Percentiles rank a stretch among this genome's conserved stretches.
Evolutionary conservation across 2,797 vertebrate species (phyloP).

Genomic region (Aldrovandia affinis): DNA sequence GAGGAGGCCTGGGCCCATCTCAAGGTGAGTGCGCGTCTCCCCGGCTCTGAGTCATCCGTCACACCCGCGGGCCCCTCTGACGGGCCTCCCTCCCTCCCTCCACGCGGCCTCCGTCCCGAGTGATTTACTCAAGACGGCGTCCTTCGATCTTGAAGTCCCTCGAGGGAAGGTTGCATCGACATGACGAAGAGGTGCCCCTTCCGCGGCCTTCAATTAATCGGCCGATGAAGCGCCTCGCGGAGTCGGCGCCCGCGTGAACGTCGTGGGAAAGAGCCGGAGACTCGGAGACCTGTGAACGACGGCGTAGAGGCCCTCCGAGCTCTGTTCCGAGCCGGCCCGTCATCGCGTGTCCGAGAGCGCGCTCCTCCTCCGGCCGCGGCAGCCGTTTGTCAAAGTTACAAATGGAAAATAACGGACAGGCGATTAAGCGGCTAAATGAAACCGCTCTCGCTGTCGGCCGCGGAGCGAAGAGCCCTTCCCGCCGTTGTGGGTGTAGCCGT

Average conservation of each 20-base stretch:
- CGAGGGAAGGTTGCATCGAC: not conserved
- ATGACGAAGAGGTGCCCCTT: not conserved
- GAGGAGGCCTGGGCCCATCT: slow-evolving; percentile 85
- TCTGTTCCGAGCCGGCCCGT: not conserved
- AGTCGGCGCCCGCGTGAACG: not conserved
- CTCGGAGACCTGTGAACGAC: not conserved
- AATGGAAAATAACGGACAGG: not conserved
- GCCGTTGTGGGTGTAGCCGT: not conserved
- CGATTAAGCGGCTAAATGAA: not conserved
- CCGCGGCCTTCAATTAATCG: not conserved
- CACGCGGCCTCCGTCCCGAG: not conserved
- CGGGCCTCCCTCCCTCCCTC: not conserved
- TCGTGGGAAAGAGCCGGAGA: not conserved
- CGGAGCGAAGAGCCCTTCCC: not conserved
- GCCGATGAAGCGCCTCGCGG: not conserved
- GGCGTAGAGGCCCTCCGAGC: not conserved
- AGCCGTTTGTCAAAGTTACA: not conserved
- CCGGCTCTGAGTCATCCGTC: not conserved
- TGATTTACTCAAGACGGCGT: not conserved
- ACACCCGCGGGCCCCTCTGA: not conserved
- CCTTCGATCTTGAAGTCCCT: not conserved
- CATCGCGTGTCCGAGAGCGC: no score
- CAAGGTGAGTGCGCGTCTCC: slow-evolving; percentile 81
- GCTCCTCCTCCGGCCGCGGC: not conserved
- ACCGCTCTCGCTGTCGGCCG: not conserved